Conservation (phyloP, 2,113 vertebrate species). For the Apteryx mantelli region DNA sequence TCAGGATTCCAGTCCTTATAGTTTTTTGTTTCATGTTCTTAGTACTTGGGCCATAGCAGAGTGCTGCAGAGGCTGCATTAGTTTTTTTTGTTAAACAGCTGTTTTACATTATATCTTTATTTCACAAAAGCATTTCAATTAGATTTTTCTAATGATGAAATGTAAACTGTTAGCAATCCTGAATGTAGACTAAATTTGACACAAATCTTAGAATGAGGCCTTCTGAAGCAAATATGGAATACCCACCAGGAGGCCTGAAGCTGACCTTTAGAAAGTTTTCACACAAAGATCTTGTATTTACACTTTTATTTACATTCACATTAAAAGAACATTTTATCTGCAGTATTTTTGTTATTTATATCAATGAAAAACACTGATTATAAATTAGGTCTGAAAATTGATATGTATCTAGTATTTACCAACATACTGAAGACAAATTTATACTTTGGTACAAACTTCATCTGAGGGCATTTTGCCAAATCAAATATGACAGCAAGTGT, state of each 20-base stretch:
- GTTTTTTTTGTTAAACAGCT: background rate
- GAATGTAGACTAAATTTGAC: background rate
- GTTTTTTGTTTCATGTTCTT: background rate
- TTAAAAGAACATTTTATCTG: background rate
- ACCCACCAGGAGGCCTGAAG: background rate
- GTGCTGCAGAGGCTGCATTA: background rate
- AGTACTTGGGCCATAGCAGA: background rate
- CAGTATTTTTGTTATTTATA: background rate
- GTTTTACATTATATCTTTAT: background rate
- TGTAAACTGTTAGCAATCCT: background rate
- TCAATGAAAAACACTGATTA: background rate
- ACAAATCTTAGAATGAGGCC: background rate
- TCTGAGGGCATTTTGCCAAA: background rate
- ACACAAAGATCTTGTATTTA: background rate
- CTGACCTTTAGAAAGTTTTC: background rate
- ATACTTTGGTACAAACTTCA: background rate
- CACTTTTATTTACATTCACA: rapidly evolving
- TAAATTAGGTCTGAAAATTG: background rate
- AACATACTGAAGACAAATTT: background rate
- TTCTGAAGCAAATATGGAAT: background rate
- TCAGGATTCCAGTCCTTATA: background rate
- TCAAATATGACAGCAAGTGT: background rate
- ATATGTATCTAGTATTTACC: background rate
- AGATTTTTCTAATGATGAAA: background rate
- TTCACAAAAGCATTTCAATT: background rate